Conservation (phyloP, 2,113 vertebrate genomes). For the Archilochus colubris region DNA sequence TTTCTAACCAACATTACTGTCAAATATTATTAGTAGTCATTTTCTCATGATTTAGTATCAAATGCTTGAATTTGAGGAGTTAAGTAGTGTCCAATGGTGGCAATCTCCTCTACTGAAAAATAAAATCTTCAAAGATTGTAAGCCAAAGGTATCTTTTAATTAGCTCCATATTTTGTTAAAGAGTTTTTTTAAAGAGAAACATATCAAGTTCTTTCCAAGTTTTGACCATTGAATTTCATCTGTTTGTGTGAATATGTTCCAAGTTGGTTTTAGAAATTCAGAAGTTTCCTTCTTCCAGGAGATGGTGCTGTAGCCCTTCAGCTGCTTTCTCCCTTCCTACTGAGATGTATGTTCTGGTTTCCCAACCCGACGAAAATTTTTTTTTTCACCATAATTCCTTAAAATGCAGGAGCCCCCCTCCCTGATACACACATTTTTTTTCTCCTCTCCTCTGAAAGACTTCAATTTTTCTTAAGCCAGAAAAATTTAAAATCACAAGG, state of each 20-base stretch:
- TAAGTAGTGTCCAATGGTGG: background rate
- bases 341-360: background rate
- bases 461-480: background rate
- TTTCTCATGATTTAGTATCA: background rate
- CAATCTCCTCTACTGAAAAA: background rate
- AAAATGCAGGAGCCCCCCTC: background rate
- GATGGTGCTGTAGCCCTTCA: conserved; percentile 65
- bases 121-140: background rate
- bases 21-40: background rate
- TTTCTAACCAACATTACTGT: background rate
- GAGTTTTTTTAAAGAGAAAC: background rate
- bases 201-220: background rate
- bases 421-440: fast-evolving
- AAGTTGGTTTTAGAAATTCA: background rate
- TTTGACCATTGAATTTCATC: background rate
- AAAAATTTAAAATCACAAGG: background rate
- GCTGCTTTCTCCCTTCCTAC: background rate
- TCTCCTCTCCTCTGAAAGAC: background rate
- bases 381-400: background rate
- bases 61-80: background rate
- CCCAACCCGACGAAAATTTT: background rate
- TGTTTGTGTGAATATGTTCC: background rate
- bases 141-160: background rate
- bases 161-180: background rate
- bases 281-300: conserved; percentile 33